phyloP scores from a whole-genome alignment of 2,113 vertebrate species.

The Panthera leo region DNA sequence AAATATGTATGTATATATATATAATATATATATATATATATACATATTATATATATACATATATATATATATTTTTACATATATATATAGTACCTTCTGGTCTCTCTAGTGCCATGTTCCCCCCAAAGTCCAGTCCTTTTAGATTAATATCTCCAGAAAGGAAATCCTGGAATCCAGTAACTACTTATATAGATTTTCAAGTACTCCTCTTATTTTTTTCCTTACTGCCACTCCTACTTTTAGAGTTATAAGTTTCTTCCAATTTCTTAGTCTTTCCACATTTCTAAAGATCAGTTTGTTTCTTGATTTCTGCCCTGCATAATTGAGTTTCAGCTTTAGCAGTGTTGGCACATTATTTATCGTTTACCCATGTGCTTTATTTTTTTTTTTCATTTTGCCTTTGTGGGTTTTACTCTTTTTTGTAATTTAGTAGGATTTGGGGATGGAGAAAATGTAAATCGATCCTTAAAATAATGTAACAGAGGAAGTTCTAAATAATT shows the following conservation, averaged over 20 bases:
- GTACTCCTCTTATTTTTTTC: neutral
- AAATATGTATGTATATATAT: too few species aligned
- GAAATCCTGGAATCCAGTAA: neutral
- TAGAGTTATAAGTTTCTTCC: neutral
- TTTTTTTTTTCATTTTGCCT: neutral
- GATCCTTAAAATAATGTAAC: neutral
- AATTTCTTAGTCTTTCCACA: neutral
- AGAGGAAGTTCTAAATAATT: neutral
- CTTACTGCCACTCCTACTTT: neutral
- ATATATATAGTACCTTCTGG: neutral
- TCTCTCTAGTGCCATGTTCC: neutral
- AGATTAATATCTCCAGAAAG: neutral
- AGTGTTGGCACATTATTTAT: neutral
- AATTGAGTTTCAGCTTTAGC: neutral
- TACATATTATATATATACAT: fast-evolving
- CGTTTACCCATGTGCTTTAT: neutral
- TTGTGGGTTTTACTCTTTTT: neutral
- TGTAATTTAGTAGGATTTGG: neutral
- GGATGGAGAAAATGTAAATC: neutral
- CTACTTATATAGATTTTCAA: neutral
- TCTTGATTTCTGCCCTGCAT: neutral
- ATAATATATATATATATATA: too few species aligned
- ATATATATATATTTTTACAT: too few species aligned
- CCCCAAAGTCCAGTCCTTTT: neutral
- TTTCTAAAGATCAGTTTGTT: neutral